phyloP scores from a whole-genome alignment of 2,113 vertebrate species.

The Neogale vison region DNA sequence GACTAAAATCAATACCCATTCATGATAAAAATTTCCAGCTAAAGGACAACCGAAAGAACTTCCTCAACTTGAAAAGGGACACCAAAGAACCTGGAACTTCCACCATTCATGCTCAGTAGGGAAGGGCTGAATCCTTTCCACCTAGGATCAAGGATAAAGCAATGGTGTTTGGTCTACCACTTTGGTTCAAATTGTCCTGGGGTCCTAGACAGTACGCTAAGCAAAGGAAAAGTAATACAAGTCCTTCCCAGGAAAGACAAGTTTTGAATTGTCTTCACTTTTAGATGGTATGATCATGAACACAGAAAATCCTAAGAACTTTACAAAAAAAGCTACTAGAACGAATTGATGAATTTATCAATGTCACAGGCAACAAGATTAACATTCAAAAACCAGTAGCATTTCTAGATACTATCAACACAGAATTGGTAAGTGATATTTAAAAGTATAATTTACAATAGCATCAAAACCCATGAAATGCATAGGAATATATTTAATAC shows the following conservation, averaged over 20 bases:
- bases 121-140: neutral
- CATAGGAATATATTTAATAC: neutral
- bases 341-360: neutral
- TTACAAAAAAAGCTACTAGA: neutral
- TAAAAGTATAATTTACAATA: slow-evolving; percentile 19
- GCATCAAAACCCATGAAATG: neutral
- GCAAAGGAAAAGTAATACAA: neutral
- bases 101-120: neutral
- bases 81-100: neutral
- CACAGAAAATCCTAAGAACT: neutral
- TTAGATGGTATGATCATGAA: neutral
- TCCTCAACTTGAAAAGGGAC: neutral
- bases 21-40: neutral
- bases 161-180: neutral
- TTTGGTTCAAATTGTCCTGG: neutral
- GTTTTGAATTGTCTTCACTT: neutral
- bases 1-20: neutral
- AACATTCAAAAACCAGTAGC: slow-evolving; percentile 29
- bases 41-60: neutral
- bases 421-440: neutral
- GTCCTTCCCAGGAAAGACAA: neutral
- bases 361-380: neutral
- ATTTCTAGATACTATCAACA: neutral
- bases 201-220: neutral
- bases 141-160: neutral